Evolutionary conservation across 2,888 invertebrate species (phyloP), one percentile per base, ranked within the genome.

Genomic region (Pandemis cinnamomeana): DNA sequence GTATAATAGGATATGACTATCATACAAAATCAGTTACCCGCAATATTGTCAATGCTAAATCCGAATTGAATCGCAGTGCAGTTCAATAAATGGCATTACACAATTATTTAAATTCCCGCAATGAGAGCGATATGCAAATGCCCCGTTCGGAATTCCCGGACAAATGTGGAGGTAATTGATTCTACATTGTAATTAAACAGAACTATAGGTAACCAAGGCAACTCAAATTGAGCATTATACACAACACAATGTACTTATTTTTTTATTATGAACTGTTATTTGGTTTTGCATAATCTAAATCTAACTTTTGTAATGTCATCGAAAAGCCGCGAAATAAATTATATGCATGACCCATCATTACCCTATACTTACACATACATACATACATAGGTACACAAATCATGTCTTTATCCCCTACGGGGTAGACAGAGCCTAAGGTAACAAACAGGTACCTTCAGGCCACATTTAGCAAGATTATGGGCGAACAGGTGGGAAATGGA

Each of bases 31-130:
- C 7, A 13, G 51, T 51, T 51, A 51, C n/a, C 51, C 6, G 51
- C 51, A 51, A 51, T 51, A 51, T 44, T 44, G 44, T 5, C 7
- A 44, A 44, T 67, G 53, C 71, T 58, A 58, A 76, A 63, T 72
- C 36, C 41, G 42, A 36, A 42, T 48, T 48, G 11, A 46, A 67
- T 53, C 4, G 53, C 51, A 36, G 7, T 70, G 62, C 51, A 27
- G 13, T 36, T 77, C 80, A 84, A 83, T 80, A 82, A 87, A 86
- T 83, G 86, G 83, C 84, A 89, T 89, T 88, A 90, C 87, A 85
- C 89, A 91, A 92, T 91, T 91, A 92, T 91, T 90, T 88, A 91
- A 91, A 91, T 89, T 79, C 80, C 81, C 82, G 84, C 86, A 87
- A 88, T 87, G 89, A 86, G 85, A 83, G 85, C 86, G 86, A 89